A percentile compares a stretch with the other conserved stretches of the same genome.
Evolutionary conservation across 2,888 invertebrate species (phyloP).

Genomic region (Hofmannophila pseudospretella): DNA sequence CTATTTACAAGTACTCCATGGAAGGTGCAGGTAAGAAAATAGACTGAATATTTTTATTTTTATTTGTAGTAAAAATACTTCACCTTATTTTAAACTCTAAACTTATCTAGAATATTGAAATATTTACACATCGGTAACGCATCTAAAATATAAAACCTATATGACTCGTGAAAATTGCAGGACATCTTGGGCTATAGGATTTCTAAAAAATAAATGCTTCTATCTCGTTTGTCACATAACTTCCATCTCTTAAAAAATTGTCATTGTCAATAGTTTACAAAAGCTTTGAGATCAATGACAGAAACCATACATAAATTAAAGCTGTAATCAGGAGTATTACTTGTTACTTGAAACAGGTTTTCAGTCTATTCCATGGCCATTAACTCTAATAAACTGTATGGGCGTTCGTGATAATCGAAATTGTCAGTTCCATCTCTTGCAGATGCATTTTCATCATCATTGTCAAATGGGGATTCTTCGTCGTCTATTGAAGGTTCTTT

Average conservation of each 20-base stretch:
- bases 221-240: slow-evolving; percentile 31
- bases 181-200: slow-evolving; percentile 3
- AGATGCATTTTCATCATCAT: slow-evolving; percentile 25
- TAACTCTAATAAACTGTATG: slow-evolving; percentile 58
- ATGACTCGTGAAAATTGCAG: slow-evolving; percentile 10
- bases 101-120: slow-evolving; percentile 48
- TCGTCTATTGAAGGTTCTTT: slow-evolving; percentile 22
- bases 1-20: slow-evolving; percentile 93
- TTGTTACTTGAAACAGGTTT: slow-evolving; percentile 17
- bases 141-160: slow-evolving; percentile 14
- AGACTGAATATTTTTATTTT: slow-evolving; percentile 20
- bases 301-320: slow-evolving; percentile 22
- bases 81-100: slow-evolving; percentile 52
- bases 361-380: slow-evolving; percentile 70
- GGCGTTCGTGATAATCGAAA: slow-evolving; percentile 40
- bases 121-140: slow-evolving; percentile 62
- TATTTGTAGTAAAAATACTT: slow-evolving; percentile 43
- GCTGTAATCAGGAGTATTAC: slow-evolving; percentile 33
- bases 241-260: neutral
- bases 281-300: slow-evolving; percentile 29
- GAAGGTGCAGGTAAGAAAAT: slow-evolving; percentile 89
- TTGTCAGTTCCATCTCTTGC: slow-evolving; percentile 20
- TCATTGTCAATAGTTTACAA: slow-evolving; percentile 14
- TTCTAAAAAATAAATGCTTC: slow-evolving; percentile 44
- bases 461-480: slow-evolving; percentile 28